Conservation (phyloP, 2,113 vertebrate species). For the Rhinoptilus africanus region DNA sequence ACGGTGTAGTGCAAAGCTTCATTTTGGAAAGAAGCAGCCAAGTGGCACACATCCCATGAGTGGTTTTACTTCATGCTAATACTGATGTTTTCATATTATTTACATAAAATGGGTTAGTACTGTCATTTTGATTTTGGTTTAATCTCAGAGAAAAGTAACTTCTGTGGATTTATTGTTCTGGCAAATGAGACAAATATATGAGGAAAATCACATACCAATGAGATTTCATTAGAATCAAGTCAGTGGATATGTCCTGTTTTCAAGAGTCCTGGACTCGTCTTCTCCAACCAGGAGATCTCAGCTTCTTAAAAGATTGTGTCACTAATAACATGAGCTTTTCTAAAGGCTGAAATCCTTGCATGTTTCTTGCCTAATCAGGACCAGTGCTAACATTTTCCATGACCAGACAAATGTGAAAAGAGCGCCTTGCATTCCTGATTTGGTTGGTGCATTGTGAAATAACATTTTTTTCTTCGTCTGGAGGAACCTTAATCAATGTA, state of each 20-base stretch:
- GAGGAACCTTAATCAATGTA: background rate
- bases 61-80: background rate
- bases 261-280: background rate
- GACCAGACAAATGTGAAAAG: background rate
- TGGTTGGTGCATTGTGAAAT: background rate
- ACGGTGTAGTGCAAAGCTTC: background rate
- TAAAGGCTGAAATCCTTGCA: background rate
- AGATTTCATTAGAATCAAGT: background rate
- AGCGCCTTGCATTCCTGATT: background rate
- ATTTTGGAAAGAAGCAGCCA: background rate
- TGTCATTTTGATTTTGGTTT: conserved; percentile 9
- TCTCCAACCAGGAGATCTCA: background rate
- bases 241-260: background rate
- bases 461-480: background rate
- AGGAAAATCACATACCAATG: background rate
- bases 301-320: background rate
- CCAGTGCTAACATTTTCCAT: background rate
- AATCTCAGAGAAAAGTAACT: conserved; percentile 10
- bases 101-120: background rate
- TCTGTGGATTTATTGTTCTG: background rate
- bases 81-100: background rate
- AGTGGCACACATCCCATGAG: background rate
- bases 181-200: background rate
- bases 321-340: background rate
- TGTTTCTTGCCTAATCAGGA: background rate